These are phyloP conservation scores for Caenorhabditis sp. DNA, from an alignment of 2,888 invertebrate genomes.

Conservation along the genomic window DNA sequence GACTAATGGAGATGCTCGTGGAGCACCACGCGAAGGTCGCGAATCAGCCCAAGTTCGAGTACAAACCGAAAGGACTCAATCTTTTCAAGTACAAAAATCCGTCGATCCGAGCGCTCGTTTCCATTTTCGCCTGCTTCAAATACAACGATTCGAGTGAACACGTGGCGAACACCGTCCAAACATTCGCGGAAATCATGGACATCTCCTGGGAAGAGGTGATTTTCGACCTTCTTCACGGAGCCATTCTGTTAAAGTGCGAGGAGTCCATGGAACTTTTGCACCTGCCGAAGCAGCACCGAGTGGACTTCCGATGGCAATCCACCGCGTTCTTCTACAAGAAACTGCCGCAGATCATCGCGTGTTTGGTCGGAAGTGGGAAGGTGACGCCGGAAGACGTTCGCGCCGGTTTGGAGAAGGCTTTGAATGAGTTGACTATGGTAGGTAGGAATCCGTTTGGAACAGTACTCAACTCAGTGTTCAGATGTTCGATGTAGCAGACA, in stretches of 20 bases:
- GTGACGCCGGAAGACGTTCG: not conserved
- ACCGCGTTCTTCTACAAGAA: slow-evolving; percentile 41
- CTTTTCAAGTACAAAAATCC: slow-evolving; percentile 32
- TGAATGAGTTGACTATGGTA: slow-evolving; percentile 33
- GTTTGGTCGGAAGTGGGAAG: slow-evolving; percentile 9
- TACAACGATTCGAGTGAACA: slow-evolving; percentile 11
- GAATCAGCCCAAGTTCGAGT: slow-evolving; percentile 4
- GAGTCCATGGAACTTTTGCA: slow-evolving; percentile 29
- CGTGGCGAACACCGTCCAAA: slow-evolving; percentile 23
- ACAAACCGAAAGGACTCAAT: slow-evolving; percentile 8
- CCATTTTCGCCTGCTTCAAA: slow-evolving; percentile 42
- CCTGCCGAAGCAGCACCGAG: slow-evolving; percentile 28
- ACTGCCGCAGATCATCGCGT: slow-evolving; percentile 24
- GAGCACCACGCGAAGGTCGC: slow-evolving; percentile 2
- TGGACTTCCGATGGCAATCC: slow-evolving; percentile 49
- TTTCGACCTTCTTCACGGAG: slow-evolving; percentile 35
- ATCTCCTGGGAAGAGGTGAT: slow-evolving; percentile 15
- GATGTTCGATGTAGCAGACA: slow-evolving; percentile 33
- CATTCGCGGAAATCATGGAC: slow-evolving; percentile 24
- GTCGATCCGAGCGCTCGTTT: slow-evolving; percentile 19
- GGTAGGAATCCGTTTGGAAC: no score
- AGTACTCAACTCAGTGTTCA: no score
- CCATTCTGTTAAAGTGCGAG: slow-evolving; percentile 32
- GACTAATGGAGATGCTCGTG: slow-evolving; percentile 17
- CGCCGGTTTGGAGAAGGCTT: slow-evolving; percentile 11